phyloP scores from a whole-genome alignment of 2,113 vertebrate species.

The Hypomesus transpacificus region DNA sequence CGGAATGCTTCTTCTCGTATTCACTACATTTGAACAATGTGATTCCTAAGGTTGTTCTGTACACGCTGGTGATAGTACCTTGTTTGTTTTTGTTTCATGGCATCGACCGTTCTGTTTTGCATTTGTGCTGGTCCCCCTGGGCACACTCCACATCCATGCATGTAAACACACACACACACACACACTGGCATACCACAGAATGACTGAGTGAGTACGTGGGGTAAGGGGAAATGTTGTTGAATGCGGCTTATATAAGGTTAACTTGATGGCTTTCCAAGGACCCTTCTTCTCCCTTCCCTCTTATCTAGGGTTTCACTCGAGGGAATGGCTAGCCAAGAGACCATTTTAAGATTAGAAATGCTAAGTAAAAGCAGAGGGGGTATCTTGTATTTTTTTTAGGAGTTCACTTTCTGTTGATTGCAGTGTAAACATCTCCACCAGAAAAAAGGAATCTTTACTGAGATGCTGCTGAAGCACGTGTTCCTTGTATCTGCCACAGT shows the following conservation, averaged over 20 bases:
- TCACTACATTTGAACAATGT: background rate
- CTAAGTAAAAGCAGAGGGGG: slow-evolving; percentile 54
- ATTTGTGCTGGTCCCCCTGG: too few species aligned
- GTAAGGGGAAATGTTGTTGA: slow-evolving; percentile 44
- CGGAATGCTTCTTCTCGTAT: background rate
- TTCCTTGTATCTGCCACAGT: slow-evolving; percentile 34
- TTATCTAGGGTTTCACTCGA: slow-evolving; percentile 59
- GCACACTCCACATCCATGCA: too few species aligned
- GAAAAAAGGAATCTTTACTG: slow-evolving; percentile 37
- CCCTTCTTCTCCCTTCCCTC: slow-evolving; percentile 4
- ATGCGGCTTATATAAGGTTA: slow-evolving; percentile 59
- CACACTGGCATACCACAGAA: background rate
- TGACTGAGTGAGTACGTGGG: slow-evolving; percentile 22
- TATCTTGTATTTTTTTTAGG: slow-evolving; percentile 35
- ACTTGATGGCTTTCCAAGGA: slow-evolving; percentile 55
- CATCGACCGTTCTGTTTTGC: background rate
- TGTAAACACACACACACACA: background rate
- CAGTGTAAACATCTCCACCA: slow-evolving; percentile 27
- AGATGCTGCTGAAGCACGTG: slow-evolving; percentile 30
- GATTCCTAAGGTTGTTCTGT: background rate
- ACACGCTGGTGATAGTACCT: background rate
- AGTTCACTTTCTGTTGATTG: slow-evolving; percentile 31
- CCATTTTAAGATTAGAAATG: slow-evolving; percentile 65
- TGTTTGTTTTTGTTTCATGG: slow-evolving; percentile 2
- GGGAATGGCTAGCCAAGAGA: slow-evolving; percentile 41